Base-by-base conservation (phyloP, 2,797 vertebrate genomes). In the Oryzias sinensis region DNA sequence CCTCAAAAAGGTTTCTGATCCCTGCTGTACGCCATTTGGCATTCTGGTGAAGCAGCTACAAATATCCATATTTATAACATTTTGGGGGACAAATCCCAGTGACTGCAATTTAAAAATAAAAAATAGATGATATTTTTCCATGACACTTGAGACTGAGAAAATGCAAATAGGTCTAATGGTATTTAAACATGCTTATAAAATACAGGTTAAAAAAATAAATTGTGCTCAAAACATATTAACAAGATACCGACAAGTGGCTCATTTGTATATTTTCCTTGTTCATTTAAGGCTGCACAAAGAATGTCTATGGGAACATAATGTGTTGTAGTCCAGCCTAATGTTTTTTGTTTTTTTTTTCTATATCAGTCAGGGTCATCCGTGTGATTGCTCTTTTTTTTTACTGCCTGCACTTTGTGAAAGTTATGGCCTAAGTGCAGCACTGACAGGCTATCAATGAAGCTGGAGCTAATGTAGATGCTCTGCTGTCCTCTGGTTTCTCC, bases 361-460 rank as follows among this genome's bases (percentile, higher is more conserved):
- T 13, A 13, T 9, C 33, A 37, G 14, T 55, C 24, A 48, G 56
- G 63, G 71, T 81, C 79, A 70, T 50, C 67, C 43, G 45, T 65
- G 60, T 51, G 33, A 71, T 13, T 46, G n/a, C 51, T 68, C 43
- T 27, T 62, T 59, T 53, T 57, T 75, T 72, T 73, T 47, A 72
- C 43, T 61, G 58, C 54, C 18, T 4, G 54, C 61, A 63, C 64
- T 77, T 68, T 63, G 59, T 60, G 29, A 65, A 81, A 71, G 54
- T 66, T 79, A 70, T 25, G 51, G 46, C 50, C 59, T 49, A 37
- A 68, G 63, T 33, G 46, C 43, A 70, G 49, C 59, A 50, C 59
- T 79, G 76, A 74, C 62, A 56, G 62, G 18, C 69, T 67, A 68
- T 74, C 54, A 43, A 55, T 81, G 48, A 53, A 43, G 37, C 56